phyloP scores from a whole-genome alignment of 2,113 vertebrate genomes.

The Chlamydotis undulata region DNA sequence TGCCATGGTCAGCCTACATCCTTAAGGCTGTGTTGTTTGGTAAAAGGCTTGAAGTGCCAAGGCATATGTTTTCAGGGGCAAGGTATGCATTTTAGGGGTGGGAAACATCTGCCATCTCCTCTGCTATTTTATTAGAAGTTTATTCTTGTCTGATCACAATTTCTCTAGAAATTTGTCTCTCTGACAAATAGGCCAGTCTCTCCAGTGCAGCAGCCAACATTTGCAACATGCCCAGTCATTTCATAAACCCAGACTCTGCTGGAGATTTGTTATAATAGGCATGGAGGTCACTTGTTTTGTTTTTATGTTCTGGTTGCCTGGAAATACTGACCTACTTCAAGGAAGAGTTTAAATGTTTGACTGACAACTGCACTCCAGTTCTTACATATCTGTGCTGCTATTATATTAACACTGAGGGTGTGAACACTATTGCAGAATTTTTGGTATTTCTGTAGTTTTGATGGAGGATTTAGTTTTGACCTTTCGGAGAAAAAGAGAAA shows the following conservation, averaged over 20 bases:
- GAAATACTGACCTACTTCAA: constrained; percentile 37
- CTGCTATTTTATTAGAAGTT: background rate
- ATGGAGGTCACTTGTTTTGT: constrained; percentile 7
- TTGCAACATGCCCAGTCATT: constrained; percentile 30
- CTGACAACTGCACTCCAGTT: background rate
- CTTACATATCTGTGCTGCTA: background rate
- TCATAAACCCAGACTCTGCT: constrained; percentile 19
- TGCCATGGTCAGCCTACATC: background rate
- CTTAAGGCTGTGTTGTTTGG: background rate
- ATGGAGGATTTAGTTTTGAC: background rate
- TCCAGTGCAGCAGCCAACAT: background rate
- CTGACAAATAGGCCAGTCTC: background rate
- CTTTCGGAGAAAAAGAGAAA: background rate
- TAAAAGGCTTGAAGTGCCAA: background rate
- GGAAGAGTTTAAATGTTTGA: constrained; percentile 9
- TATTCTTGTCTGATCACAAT: background rate
- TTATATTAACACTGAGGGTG: background rate
- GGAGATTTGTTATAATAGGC: constrained; percentile 8
- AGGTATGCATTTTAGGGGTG: background rate
- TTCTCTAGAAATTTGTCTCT: background rate
- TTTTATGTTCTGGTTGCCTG: constrained; percentile 51
- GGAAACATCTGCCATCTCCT: background rate
- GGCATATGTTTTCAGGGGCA: fast-evolving
- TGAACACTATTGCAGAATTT: background rate
- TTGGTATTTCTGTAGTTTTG: background rate